These are phyloP conservation scores for Subanguina moxae DNA, from an alignment of 1,140 invertebrate species.

Conservation along the genomic window DNA sequence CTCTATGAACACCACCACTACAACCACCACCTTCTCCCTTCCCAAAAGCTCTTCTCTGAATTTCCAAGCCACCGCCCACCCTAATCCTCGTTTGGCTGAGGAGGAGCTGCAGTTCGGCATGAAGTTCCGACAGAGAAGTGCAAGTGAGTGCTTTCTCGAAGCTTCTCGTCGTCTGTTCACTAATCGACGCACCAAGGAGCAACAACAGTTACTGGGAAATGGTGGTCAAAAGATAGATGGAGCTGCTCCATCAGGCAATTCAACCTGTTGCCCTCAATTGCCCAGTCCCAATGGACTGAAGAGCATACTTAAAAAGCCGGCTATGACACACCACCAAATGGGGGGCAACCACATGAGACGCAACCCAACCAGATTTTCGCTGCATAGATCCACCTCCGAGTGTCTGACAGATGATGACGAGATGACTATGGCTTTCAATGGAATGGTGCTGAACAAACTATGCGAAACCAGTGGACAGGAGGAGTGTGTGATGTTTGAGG, in stretches of 20 bases:
- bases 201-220: not conserved
- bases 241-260: no score
- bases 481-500: not conserved
- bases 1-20: not conserved
- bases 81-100: not conserved
- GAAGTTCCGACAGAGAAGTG: slow-evolving; percentile 3
- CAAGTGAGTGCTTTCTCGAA: not conserved
- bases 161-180: not conserved
- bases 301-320: slow-evolving; percentile 10
- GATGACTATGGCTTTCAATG: slow-evolving; percentile 1
- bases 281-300: not conserved
- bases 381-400: not conserved
- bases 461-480: not conserved
- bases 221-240: no score
- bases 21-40: not conserved
- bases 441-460: slow-evolving; percentile 4
- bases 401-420: not conserved
- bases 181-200: not conserved
- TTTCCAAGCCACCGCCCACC: slow-evolving; percentile 1
- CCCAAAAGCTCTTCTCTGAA: not conserved
- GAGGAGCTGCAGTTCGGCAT: not conserved
- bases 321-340: not conserved
- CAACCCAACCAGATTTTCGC: not conserved
- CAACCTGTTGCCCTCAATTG: no score
- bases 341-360: not conserved